phyloP scores from a whole-genome alignment of 2,113 vertebrate genomes.

The Columba janthina region DNA sequence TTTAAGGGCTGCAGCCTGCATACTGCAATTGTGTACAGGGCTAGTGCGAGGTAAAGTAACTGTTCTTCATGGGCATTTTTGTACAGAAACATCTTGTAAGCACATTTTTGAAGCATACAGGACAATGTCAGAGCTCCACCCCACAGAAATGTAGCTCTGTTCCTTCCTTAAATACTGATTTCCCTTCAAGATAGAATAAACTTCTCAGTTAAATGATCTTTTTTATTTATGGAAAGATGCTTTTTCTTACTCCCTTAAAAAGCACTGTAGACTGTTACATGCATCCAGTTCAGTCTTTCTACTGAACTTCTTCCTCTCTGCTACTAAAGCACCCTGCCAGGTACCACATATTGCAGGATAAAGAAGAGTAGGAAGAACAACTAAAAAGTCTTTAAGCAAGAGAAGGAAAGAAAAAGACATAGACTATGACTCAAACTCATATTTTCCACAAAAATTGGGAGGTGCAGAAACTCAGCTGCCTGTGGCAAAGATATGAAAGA shows the following conservation, averaged over 20 bases:
- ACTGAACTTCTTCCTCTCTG: background rate
- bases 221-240: background rate
- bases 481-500: background rate
- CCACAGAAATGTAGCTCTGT: fast-evolving
- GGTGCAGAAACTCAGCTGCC: background rate
- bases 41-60: background rate
- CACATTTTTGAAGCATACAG: background rate
- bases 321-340: background rate
- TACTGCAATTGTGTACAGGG: background rate
- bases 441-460: background rate
- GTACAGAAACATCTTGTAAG: background rate
- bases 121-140: background rate
- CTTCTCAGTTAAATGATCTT: background rate
- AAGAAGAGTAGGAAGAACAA: background rate
- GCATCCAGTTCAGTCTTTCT: background rate
- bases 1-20: background rate
- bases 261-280: background rate
- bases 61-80: background rate
- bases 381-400: background rate
- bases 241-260: background rate
- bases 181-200: background rate
- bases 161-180: background rate
- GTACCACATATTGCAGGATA: background rate
- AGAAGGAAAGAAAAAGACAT: background rate
- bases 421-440: background rate